phyloP scores from a whole-genome alignment of 2,797 vertebrate genomes.

The Hylomyscus alleni region DNA sequence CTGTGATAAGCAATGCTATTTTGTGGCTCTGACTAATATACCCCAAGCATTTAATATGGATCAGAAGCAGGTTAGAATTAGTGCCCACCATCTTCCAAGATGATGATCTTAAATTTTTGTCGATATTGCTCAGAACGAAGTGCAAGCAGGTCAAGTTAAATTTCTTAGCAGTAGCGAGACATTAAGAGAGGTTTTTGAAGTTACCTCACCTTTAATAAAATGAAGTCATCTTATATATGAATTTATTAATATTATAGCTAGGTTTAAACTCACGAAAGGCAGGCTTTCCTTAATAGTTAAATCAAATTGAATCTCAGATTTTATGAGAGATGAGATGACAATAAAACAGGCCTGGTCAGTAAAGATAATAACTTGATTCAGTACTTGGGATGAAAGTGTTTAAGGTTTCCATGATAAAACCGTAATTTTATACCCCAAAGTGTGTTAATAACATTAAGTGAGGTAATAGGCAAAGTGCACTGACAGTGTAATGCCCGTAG shows the following conservation, averaged over 20 bases:
- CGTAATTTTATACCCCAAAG: conserved; percentile 99
- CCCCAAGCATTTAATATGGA: conserved; percentile 73
- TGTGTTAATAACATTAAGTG: conserved; percentile 99
- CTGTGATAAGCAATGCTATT: conserved; percentile 60
- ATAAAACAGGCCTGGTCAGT: conserved; percentile 91
- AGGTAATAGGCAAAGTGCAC: conserved; percentile 97
- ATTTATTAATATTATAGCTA: conserved; percentile 88
- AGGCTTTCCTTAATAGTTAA: conserved; percentile 87
- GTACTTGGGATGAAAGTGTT: conserved; percentile 97
- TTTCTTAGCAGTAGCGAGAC: conserved; percentile 79
- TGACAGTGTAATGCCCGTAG: conserved; percentile 95
- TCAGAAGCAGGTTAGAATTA: conserved; percentile 75
- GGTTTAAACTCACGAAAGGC: conserved; percentile 84
- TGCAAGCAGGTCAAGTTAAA: conserved; percentile 86
- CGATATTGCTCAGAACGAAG: conserved; percentile 84
- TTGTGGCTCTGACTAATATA: conserved; percentile 64
- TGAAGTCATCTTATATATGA: conserved; percentile 89
- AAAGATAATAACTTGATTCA: conserved; percentile 98
- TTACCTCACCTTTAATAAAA: conserved; percentile 89
- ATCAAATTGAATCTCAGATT: conserved; percentile 90
- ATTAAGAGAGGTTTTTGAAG: conserved; percentile 86
- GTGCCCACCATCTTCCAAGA: conserved; percentile 74
- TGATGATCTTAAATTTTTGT: conserved; percentile 81
- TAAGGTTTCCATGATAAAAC: conserved; percentile 98
- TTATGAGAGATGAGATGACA: conserved; percentile 90